phyloP scores from a whole-genome alignment of 2,888 invertebrate genomes.

The Bursaphelenchus okinawaensis region DNA sequence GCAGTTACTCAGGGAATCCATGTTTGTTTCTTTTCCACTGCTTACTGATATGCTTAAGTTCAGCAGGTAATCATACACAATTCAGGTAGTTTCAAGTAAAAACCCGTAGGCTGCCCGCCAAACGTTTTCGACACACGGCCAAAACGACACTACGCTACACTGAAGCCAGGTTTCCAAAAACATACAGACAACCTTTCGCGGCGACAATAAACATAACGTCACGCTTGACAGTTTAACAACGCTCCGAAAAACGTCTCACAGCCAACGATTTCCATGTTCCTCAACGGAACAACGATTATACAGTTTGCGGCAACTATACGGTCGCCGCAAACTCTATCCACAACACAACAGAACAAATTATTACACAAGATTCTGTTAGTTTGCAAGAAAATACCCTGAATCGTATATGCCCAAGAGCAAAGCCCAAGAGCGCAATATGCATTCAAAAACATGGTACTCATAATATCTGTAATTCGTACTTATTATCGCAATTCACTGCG shows the following conservation, averaged over 20 bases:
- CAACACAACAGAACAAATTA: not conserved
- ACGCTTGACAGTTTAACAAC: not conserved
- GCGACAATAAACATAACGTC: not conserved
- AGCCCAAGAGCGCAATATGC: conserved; percentile 59
- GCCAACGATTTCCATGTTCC: not conserved
- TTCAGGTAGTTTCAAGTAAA: conserved; percentile 20
- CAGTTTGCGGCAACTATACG: not conserved
- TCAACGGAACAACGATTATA: not conserved
- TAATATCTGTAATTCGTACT: conserved; percentile 60
- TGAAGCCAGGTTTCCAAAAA: not conserved
- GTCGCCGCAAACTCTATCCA: not conserved
- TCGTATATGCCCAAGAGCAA: conserved; percentile 55
- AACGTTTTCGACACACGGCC: too few species aligned
- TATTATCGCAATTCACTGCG: conserved; percentile 59
- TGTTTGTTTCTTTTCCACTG: conserved; percentile 70
- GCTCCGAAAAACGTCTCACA: not conserved
- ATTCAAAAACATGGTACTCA: conserved; percentile 65
- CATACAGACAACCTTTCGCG: not conserved
- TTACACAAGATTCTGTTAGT: not conserved
- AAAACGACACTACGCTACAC: not conserved
- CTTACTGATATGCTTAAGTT: conserved; percentile 70
- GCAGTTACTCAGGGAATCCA: conserved; percentile 68
- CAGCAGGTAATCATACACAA: conserved; percentile 59
- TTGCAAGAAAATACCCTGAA: conserved; percentile 54
- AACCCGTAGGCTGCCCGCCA: not conserved